These are phyloP conservation scores for Notodonta dromedarius DNA, from an alignment of 2,888 invertebrate species.

Conservation along the genomic window DNA sequence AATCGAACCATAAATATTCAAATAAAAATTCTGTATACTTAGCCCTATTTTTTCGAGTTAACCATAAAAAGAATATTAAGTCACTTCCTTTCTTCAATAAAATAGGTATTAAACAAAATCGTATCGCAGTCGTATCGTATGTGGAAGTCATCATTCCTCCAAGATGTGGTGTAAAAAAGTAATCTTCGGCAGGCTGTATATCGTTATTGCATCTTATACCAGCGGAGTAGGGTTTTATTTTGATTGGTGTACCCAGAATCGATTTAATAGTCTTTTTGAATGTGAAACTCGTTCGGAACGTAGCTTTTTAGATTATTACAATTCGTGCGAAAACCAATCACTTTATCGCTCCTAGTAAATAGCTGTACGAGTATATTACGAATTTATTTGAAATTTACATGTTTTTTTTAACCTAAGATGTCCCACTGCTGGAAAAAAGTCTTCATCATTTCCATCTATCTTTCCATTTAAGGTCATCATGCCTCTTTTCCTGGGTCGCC, in stretches of 20 bases:
- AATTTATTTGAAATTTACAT: too few relatives aligned
- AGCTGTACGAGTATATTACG: too few relatives aligned
- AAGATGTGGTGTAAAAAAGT: slow-evolving; percentile 57
- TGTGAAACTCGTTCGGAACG: slow-evolving; percentile 59
- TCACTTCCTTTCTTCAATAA: background rate
- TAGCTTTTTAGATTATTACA: slow-evolving; percentile 66
- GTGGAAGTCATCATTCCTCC: slow-evolving; percentile 39
- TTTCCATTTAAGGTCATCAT: too few relatives aligned
- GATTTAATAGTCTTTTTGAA: slow-evolving; percentile 66
- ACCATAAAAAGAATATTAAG: background rate
- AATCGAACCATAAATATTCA: too few relatives aligned
- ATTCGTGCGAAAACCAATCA: slow-evolving; percentile 51
- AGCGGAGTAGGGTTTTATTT: slow-evolving; percentile 19
- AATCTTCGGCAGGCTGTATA: slow-evolving; percentile 33
- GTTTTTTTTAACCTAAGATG: too few relatives aligned
- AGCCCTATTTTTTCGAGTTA: too few relatives aligned
- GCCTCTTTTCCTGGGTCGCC: too few relatives aligned
- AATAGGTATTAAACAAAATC: slow-evolving; percentile 15
- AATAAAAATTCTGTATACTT: too few relatives aligned
- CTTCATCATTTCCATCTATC: too few relatives aligned
- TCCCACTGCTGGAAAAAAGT: too few relatives aligned
- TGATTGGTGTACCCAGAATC: background rate
- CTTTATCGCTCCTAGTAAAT: too few relatives aligned
- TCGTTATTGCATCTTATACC: slow-evolving; percentile 7
- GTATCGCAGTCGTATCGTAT: slow-evolving; percentile 55